Evolutionary conservation across 2,888 invertebrate species (phyloP).

Genomic region (Salpingus planirostris): DNA sequence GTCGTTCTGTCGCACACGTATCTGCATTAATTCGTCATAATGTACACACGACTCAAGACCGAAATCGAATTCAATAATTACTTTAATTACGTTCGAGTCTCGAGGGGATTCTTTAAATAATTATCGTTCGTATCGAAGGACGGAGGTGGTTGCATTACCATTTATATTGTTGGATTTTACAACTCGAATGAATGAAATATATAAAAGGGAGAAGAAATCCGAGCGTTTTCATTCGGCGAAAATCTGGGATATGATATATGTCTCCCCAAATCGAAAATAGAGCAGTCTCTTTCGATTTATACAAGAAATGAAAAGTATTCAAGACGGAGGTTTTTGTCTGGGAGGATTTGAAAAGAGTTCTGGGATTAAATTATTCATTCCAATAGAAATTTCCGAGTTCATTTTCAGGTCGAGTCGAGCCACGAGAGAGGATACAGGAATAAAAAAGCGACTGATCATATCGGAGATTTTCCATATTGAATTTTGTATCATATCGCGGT

Average conservation of each 20-base stretch:
- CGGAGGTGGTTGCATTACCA: no score
- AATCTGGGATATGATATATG: constrained; percentile 13
- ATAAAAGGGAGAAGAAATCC: constrained; percentile 8
- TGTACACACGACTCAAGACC: no score
- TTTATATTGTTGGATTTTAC: constrained; percentile 14
- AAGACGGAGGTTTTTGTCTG: constrained; percentile 17
- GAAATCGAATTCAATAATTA: no score
- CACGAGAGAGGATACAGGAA: no score
- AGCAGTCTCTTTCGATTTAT: constrained; percentile 16
- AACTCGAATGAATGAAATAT: constrained; percentile 11
- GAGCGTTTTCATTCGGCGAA: constrained; percentile 9
- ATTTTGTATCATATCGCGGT: no score
- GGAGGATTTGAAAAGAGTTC: constrained; percentile 16
- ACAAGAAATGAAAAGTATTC: constrained; percentile 21
- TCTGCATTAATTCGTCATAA: no score
- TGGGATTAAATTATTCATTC: constrained; percentile 19
- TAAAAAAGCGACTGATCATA: no score
- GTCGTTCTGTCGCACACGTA: no score
- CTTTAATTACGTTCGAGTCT: no score
- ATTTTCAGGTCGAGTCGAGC: constrained; percentile 12
- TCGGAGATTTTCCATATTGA: no score
- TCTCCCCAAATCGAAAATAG: constrained; percentile 14
- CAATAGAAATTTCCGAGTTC: constrained; percentile 18
- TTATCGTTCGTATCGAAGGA: no score
- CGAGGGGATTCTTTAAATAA: no score